Conservation (phyloP, 1,140 invertebrate species). For the Meteorus sp. region DNA sequence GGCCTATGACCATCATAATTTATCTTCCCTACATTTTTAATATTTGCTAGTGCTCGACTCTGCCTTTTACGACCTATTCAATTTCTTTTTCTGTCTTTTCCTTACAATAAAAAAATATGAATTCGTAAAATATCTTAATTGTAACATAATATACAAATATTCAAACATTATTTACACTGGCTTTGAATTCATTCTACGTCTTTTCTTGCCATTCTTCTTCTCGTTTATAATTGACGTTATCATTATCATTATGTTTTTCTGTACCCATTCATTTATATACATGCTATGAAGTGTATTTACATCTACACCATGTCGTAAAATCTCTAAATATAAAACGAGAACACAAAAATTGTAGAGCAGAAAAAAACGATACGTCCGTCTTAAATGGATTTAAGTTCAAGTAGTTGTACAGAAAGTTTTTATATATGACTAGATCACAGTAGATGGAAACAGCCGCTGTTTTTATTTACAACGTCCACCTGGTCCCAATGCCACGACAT, state of each 20-base stretch:
- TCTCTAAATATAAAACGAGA: too few relatives aligned
- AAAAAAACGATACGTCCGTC: too few relatives aligned
- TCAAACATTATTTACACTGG: slow-evolving; percentile 24
- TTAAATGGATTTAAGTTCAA: too few relatives aligned
- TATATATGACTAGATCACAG: slow-evolving; percentile 56
- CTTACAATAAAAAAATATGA: slow-evolving; percentile 4
- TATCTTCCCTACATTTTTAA: not conserved
- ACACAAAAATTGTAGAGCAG: too few relatives aligned
- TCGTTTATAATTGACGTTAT: too few relatives aligned
- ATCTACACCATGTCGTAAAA: too few relatives aligned
- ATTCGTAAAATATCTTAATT: slow-evolving; percentile 28
- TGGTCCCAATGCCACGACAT: slow-evolving; percentile 1
- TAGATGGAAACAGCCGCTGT: slow-evolving; percentile 38
- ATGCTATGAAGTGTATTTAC: too few relatives aligned
- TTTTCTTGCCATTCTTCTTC: too few relatives aligned
- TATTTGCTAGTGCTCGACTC: too few relatives aligned
- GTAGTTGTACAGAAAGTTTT: slow-evolving; percentile 30
- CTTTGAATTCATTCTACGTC: too few relatives aligned
- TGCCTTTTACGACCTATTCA: slow-evolving; percentile 8
- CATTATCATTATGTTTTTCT: too few relatives aligned
- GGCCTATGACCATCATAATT: not conserved
- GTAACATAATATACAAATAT: slow-evolving; percentile 28
- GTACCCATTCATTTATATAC: slow-evolving; percentile 1
- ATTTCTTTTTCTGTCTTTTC: slow-evolving; percentile 4
- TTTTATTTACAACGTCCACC: slow-evolving; percentile 24